Evolutionary conservation across 2,797 vertebrate genomes (phyloP), one percentile per base, ranked within the genome.

Genomic region (Gallinago nigripennis): DNA sequence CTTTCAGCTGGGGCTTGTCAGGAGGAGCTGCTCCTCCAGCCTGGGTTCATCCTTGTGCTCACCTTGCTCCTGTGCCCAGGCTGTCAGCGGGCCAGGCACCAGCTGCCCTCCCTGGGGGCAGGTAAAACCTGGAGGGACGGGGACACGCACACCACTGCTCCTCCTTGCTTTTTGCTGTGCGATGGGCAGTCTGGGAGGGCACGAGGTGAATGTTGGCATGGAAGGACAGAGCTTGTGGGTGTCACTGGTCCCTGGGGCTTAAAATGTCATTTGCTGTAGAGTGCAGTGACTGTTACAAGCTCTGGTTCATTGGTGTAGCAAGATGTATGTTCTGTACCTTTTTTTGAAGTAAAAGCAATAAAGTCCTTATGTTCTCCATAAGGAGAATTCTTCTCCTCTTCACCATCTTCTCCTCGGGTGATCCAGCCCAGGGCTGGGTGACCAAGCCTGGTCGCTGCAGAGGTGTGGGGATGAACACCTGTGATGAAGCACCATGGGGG

Each of bases 401-500:
- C 37, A 39, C 12, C 37, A 39, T 43, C 58, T 16, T 23, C 23
- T 68, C 19, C 33, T 90, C 5, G 1, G 24, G 24, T 11, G 20
- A 11, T 2, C 80, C 46, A 82, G 27, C 33, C 12, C 23, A 13
- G 21, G 12, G 61, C 31, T 86, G 69, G 24, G 28, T 85, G 82
- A 16, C 58, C 37, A 41, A 31, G 46, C n/a, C 23, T 35, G 21
- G 16, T 33, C 28, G 15, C n/a, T 24, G 28, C 35, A 43, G 68
- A 23, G 64, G 6, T 37, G 23, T 0, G 2, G 65, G 58, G 64
- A 13, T 28, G 54, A n/a, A 5, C 1, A 1, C 1, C 3, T 11
- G 0, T 9, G 31, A 41, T 0, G 39, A 43, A 82, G 28, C 17
- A 17, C 35, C 1, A 0, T 2, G 8, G 12, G 63, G 20, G 17